These are phyloP conservation scores for Laspeyria flexula DNA, from an alignment of 2,888 invertebrate species.

Conservation along the genomic window DNA sequence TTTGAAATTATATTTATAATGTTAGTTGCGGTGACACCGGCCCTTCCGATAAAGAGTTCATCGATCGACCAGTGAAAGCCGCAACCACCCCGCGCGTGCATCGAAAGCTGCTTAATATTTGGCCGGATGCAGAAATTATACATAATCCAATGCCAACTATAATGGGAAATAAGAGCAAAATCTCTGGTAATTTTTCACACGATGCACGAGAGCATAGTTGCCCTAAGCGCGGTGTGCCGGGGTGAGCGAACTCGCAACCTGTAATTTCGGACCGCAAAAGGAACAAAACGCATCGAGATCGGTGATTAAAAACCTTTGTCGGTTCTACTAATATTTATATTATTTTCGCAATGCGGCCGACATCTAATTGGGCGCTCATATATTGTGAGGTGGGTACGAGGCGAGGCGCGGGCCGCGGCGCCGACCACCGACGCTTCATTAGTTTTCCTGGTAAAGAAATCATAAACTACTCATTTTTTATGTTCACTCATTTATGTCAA, in stretches of 20 bases:
- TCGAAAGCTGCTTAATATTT: slow-evolving; percentile 53
- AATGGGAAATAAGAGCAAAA: slow-evolving; percentile 80
- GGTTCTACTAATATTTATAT: slow-evolving; percentile 87
- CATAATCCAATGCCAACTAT: slow-evolving; percentile 80
- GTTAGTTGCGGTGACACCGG: slow-evolving; percentile 35
- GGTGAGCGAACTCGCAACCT: slow-evolving; percentile 84
- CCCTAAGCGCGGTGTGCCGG: slow-evolving; percentile 80
- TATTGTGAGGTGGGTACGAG: slow-evolving; percentile 71
- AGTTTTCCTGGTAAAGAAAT: slow-evolving; percentile 82
- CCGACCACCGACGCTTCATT: slow-evolving; percentile 80
- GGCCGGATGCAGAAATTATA: slow-evolving; percentile 78
- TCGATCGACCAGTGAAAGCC: slow-evolving; percentile 39
- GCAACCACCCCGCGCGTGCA: slow-evolving; percentile 49
- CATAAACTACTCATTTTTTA: slow-evolving; percentile 78
- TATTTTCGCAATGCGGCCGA: slow-evolving; percentile 83
- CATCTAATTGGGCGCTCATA: slow-evolving; percentile 83
- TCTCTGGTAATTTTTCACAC: slow-evolving; percentile 83
- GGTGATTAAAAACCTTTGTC: slow-evolving; percentile 86
- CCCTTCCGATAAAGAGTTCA: slow-evolving; percentile 39
- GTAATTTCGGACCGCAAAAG: slow-evolving; percentile 86
- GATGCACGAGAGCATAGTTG: slow-evolving; percentile 81
- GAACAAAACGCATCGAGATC: slow-evolving; percentile 81
- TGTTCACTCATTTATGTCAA: slow-evolving; percentile 68
- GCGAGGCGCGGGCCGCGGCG: slow-evolving; percentile 43
- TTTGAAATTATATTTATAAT: slow-evolving; percentile 58